A percentile compares a stretch with the other conserved stretches of the same genome.
phyloP scores from a whole-genome alignment of 2,888 invertebrate species.

The Cactoblastis cactorum region DNA sequence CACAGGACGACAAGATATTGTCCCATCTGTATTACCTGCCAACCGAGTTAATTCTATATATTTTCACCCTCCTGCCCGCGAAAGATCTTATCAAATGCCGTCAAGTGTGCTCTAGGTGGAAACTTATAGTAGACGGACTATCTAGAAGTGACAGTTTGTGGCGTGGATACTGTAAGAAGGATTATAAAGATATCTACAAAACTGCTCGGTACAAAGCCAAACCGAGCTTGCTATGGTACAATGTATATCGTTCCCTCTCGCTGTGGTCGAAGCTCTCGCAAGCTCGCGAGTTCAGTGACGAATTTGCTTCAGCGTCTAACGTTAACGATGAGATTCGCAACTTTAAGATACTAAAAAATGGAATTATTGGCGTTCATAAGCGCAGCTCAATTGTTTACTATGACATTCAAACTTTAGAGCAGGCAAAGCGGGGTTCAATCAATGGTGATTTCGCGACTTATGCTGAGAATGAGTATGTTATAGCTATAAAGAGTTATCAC shows the following conservation, averaged over 20 bases:
- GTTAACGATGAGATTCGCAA: constrained; percentile 42
- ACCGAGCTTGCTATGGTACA: constrained; percentile 38
- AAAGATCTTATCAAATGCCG: constrained; percentile 46
- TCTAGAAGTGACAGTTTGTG: constrained; percentile 39
- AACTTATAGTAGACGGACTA: constrained; percentile 45
- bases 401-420: constrained; percentile 39
- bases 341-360: constrained; percentile 41
- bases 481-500: constrained; percentile 36
- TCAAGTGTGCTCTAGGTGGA: constrained; percentile 51
- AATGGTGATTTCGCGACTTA: constrained; percentile 46
- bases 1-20: constrained; percentile 17
- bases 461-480: constrained; percentile 39
- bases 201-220: constrained; percentile 38
- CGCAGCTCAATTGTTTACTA: constrained; percentile 45
- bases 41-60: constrained; percentile 45
- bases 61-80: constrained; percentile 44
- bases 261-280: constrained; percentile 45
- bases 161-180: constrained; percentile 39
- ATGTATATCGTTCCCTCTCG: constrained; percentile 51
- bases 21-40: constrained; percentile 33
- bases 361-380: constrained; percentile 49
- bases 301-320: constrained; percentile 47
- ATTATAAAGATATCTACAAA: constrained; percentile 36
- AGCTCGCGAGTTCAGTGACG: constrained; percentile 44
- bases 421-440: constrained; percentile 28